Base-by-base conservation (phyloP, 2,113 vertebrate genomes). In the Toxotes chatareus region DNA sequence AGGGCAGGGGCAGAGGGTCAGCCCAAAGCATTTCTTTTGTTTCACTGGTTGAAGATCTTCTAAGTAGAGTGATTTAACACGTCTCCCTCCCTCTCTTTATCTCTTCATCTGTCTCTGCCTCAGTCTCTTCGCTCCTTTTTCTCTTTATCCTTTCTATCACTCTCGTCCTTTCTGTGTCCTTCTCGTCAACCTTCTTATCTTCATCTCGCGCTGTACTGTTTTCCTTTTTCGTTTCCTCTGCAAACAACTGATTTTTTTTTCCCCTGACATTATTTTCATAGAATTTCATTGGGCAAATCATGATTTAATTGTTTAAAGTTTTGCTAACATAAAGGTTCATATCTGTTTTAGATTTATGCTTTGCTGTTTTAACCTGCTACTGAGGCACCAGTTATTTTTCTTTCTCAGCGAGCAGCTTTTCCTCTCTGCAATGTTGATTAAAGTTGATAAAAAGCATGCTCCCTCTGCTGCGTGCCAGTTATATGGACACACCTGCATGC, bases 381-480 rank as follows among this genome's bases (percentile, higher is more conserved):
- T 44, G 36, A n/a, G 53, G 4, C 71, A 62, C 32, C 69, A 75
- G 57, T 68, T 56, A 21, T 77, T 83, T 63, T 40, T 42, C 19
- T 70, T 40, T 74, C 36, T 63, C 69, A 60, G 55, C 59, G 63
- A 66, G 49, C 23, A 2, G 6, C 27, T 80, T 83, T 34, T 21
- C 53, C 23, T 23, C 70, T 27, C 38, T 68, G 66, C n/a, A 16
- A 16, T 21, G 51, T 27, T 27, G 27, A 27, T 63, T 67, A 46
- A 51, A 81, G 62, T 49, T 57, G 85, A 86, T 4, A 38, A 75
- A 91, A 87, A 80, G 42, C 83, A 87, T 38, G 42, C 73, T 71
- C 57, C 12, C 42, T 14, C 5, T 4, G 0, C 61, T 27, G 69
- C 82, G 12, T 51, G 76, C 74, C 7, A 64, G 67, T 34, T 79